Percentiles rank a stretch among this genome's conserved stretches.
These are phyloP conservation scores for Heteractis magnifica DNA, from an alignment of 92 coral and sea anemone species.

Conservation along the genomic window DNA sequence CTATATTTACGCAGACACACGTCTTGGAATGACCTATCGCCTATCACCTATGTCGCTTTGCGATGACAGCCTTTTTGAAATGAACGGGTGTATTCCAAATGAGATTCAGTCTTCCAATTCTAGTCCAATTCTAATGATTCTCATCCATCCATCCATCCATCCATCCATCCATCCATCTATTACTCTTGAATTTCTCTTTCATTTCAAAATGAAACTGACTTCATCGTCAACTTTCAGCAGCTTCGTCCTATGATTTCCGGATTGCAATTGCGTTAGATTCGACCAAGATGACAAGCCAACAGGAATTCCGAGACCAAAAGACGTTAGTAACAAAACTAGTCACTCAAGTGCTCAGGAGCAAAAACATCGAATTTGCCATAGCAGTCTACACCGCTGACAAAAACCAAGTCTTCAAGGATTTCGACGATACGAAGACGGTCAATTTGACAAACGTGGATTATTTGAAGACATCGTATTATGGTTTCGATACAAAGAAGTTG, in stretches of 20 bases:
- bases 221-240: background rate
- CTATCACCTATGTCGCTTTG: no score
- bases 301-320: background rate
- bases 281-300: constrained; percentile 21
- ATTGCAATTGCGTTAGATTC: constrained; percentile 24
- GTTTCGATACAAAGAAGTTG: background rate
- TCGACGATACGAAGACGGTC: background rate
- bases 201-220: no score
- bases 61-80: no score
- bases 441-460: background rate
- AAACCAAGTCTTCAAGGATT: constrained; percentile 1
- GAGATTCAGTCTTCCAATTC: no score
- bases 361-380: constrained; percentile 1
- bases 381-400: constrained; percentile 12
- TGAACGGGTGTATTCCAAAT: no score
- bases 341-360: background rate
- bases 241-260: background rate
- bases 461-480: background rate
- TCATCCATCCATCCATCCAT: no score
- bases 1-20: no score
- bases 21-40: no score
- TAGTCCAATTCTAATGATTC: no score
- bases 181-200: no score
- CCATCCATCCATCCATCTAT: no score
- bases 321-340: constrained; percentile 11